phyloP scores from a whole-genome alignment of 2,888 invertebrate genomes.

The Latrodectus elegans region DNA sequence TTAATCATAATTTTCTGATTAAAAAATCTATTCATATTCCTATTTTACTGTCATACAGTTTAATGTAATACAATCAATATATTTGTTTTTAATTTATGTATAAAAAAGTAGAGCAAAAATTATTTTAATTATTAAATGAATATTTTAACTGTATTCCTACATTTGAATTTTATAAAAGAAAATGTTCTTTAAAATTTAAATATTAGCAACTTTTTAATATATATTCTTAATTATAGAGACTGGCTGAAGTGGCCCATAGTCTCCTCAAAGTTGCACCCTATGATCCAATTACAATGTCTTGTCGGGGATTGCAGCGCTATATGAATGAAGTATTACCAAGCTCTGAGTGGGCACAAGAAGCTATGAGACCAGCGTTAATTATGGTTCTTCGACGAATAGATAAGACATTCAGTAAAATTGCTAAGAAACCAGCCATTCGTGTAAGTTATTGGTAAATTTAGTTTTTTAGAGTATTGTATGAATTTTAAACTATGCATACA shows the following conservation, averaged over 20 bases:
- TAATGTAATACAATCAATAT: too few species aligned
- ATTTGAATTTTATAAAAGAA: too few species aligned
- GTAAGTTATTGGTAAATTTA: conserved; percentile 76
- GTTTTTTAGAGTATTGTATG: too few species aligned
- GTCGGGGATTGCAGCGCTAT: conserved; percentile 92
- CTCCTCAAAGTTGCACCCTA: conserved; percentile 97
- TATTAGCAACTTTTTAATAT: neutral
- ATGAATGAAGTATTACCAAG: conserved; percentile 93
- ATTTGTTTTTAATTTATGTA: too few species aligned
- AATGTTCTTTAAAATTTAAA: too few species aligned
- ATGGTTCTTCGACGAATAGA: conserved; percentile 93
- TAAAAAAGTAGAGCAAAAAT: too few species aligned
- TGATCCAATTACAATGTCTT: conserved; percentile 97
- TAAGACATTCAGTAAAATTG: conserved; percentile 97
- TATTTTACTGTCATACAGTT: too few species aligned
- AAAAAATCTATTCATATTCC: too few species aligned
- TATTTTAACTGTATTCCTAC: too few species aligned
- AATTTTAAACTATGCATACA: too few species aligned
- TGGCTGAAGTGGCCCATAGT: conserved; percentile 97
- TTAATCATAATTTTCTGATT: too few species aligned
- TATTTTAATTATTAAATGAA: too few species aligned
- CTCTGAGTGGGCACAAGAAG: conserved; percentile 96
- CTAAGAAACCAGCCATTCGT: conserved; percentile 93
- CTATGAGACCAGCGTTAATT: conserved; percentile 91
- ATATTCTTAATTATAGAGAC: conserved; percentile 79